Evolutionary conservation across 2,888 invertebrate species (phyloP), one percentile per base, ranked within the genome.

Genomic region (Trisateles emortualis): DNA sequence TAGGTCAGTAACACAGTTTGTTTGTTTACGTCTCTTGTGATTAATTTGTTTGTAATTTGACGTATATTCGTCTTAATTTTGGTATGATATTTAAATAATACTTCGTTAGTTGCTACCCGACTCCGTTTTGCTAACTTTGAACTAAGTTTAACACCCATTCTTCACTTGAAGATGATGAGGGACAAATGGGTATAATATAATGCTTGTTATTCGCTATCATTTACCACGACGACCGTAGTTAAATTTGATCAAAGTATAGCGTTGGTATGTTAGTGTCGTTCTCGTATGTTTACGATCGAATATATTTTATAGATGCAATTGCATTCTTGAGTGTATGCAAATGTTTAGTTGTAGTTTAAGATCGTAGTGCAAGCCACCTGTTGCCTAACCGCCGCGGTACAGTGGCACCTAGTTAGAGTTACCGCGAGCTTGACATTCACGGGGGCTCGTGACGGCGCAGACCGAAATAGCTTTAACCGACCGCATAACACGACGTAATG

Each of bases 351-450:
- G 54, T 29, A 50, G 33, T 72, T 65, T 75, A 72, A 78, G 81
- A 82, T 74, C 62, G 72, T 76, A 79, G 81, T 86, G 84, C 85
- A 85, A 79, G 76, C 81, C 87, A 91, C 91, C 86, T 91, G 91
- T 92, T 90, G 88, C 83, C 80, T 67, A 81, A 84, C 82, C 74
- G 74, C 74, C 48, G 68, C 81, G 76, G 77, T 78, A 81, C 74
- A 43, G 67, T 81, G 76, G 78, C 81, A 80, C 80, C 84, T 82
- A 85, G 86, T 84, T 82, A 80, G 69, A 76, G 79, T 83, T 78
- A 81, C 84, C 84, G 84, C 89, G 89, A 87, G 91, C 90, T 91
- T 91, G 92, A 92, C 92, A 90, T 92, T 92, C 86, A 82, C 84
- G 79, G 83, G 74, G 81, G 77, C 86, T 86, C 84, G 89, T 88